Evolutionary conservation across 2,888 invertebrate species (phyloP).

Genomic region (Hermaeophaga mercurialis): DNA sequence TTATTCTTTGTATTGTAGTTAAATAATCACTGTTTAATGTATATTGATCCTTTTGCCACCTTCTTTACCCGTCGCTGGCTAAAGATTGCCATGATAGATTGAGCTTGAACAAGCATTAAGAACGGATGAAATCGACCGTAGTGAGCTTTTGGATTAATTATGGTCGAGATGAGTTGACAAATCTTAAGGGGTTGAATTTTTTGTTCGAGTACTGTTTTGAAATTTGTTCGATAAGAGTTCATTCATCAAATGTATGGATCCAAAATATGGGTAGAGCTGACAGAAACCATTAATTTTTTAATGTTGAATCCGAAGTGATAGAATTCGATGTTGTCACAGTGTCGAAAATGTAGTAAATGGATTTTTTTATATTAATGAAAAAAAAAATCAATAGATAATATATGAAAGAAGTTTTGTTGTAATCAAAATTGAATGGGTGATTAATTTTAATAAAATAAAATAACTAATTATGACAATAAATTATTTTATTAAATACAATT

Average conservation of each 20-base stretch:
- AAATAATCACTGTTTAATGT: no score
- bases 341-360: slow-evolving; percentile 14
- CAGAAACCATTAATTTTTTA: slow-evolving; percentile 27
- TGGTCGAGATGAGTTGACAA: slow-evolving; percentile 44
- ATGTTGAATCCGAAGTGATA: slow-evolving; percentile 12
- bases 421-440: no score
- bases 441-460: no score
- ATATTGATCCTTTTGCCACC: no score
- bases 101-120: slow-evolving; percentile 41
- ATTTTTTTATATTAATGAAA: background rate
- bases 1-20: no score
- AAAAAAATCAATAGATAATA: no score
- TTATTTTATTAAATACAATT: no score
- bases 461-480: no score
- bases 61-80: slow-evolving; percentile 17
- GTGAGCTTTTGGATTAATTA: slow-evolving; percentile 39
- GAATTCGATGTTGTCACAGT: slow-evolving; percentile 7
- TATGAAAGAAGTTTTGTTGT: no score
- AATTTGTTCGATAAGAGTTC: slow-evolving; percentile 29
- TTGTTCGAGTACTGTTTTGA: slow-evolving; percentile 32
- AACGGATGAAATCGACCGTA: slow-evolving; percentile 43
- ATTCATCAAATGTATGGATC: slow-evolving; percentile 30
- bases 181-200: slow-evolving; percentile 39
- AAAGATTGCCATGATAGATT: slow-evolving; percentile 39
- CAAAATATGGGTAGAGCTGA: slow-evolving; percentile 24